Evolutionary conservation across 1,140 invertebrate species (phyloP).

Genomic region (Agrypnia vestita): DNA sequence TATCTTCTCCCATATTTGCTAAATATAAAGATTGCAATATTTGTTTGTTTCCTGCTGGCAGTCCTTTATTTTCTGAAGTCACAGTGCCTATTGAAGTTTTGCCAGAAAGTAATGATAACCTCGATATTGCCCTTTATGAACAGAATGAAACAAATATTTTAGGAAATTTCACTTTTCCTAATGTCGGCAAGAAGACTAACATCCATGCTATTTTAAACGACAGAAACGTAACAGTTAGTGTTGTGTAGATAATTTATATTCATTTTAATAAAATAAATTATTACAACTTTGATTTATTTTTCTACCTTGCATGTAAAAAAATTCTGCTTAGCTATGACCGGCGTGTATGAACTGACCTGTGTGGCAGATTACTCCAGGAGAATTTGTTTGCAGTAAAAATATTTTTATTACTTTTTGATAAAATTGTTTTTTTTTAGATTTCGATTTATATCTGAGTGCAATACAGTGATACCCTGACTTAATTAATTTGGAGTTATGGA

Average conservation of each 20-base stretch:
- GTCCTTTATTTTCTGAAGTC: constrained; percentile 67
- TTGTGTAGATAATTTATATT: not conserved
- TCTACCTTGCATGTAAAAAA: not conserved
- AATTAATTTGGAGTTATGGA: too few relatives aligned
- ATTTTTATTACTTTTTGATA: not conserved
- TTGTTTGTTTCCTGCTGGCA: constrained; percentile 69
- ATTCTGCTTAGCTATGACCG: not conserved
- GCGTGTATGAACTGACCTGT: too few relatives aligned
- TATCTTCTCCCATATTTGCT: constrained; percentile 69
- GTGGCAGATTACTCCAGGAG: too few relatives aligned
- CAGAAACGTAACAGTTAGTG: constrained; percentile 50
- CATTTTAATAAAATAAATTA: too few relatives aligned
- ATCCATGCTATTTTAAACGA: constrained; percentile 53
- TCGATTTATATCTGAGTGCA: not conserved
- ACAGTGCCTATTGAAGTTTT: constrained; percentile 64
- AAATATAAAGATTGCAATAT: constrained; percentile 70
- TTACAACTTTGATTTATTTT: too few relatives aligned
- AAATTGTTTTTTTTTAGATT: not conserved
- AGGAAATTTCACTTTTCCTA: constrained; percentile 39
- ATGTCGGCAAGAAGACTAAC: constrained; percentile 26
- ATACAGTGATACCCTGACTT: too few relatives aligned
- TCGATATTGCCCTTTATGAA: constrained; percentile 49
- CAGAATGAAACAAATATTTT: constrained; percentile 38
- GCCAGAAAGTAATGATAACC: not conserved
- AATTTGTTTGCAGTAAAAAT: not conserved